Evolutionary conservation across 2,888 invertebrate species (phyloP), one percentile per base, ranked within the genome.

Genomic region (Tachina fera): DNA sequence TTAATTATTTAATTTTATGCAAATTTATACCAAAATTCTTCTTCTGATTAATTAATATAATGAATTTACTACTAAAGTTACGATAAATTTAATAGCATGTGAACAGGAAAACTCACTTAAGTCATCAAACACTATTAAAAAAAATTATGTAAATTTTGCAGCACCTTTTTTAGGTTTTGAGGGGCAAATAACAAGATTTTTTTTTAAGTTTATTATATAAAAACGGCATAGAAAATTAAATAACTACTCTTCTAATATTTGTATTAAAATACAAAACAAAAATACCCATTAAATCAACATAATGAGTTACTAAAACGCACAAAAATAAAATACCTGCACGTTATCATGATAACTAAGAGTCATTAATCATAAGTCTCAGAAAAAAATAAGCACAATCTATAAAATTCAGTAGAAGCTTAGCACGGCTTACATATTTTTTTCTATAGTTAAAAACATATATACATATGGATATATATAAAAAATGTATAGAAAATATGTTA

Each of bases 1-100:
- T 83, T 86, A 86, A 79, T 86, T 79, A 70, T 45, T 49, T 85
- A 78, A 81, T 85, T 79, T 79, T 83, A 86, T 86, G 82, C 67
- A 83, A 83, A 86, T 86, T 61, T 53, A 86, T 83, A 43, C 78
- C 70, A 78, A 53, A 6, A 43, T 56, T 51, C 1, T 8, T 31
- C 16, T 39, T 61, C 11, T n/a, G 61, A 76, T 71, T 71, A 76
- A 76, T 63, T 71, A 49, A 63, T 43, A 65, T 58, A 76, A 65
- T 63, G 56, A 71, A 56, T 43, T 43, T 8, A 45, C 14, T 16
- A 60, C 9, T 39, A n/a, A 51, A 60, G 47, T 19, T 51, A 22
- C 11, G 53, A 39, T 45, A 72, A 70, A 31, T 47, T 53, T 16
- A 60, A 56, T 43, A 13, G 11, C 47, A 63, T 60, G 74, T 41